Base-by-base conservation (phyloP, 53 echinoderm and acorn worm species). In the Holothuria leucospilota region DNA sequence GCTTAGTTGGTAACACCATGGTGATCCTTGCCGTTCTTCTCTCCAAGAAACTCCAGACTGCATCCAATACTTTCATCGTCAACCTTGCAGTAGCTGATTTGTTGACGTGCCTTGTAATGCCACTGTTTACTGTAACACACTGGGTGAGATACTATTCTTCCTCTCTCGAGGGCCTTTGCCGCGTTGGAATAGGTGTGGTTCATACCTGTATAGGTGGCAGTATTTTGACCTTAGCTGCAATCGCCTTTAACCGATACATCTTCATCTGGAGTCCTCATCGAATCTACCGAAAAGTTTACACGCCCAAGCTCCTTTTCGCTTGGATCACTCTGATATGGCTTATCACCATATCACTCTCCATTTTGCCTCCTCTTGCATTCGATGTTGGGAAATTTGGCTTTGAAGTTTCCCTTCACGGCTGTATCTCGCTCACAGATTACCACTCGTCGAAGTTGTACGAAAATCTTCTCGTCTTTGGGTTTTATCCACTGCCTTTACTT, bases 331-430 rank as follows among this genome's bases (percentile, higher is more conserved):
- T n/a, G 2, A 20, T 78, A 26, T 78, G 78, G 78, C 24, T 78
- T 16, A 58, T 78, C 15, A 16, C 59, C 16, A 49, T 42, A 21
- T 75, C 41, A 20, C 27, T 59, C 51, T 52, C 51, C 8, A 78
- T 78, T 23, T 26, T 78, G 13, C 78, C 78, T 10, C 58, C 78
- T 14, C 29, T 78, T 29, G 78, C 16, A 0, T 78, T 78, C 59
- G 78, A 58, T 29, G 78, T 78, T 24, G 78, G 78, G 20, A 53
- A 29, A 59, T 18, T 78, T 12, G 78, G 78, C 6, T 78, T 78
- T 29, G 78, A 78, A 29, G 27, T 18, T 8, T 46, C 46, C 0
- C 5, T 63, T 23, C 64, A 63, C 6, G 4, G 2, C 5, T 63
- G 64, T 12, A 11, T 63, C 64, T 63, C 64, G 3, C 64, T 63